Evolutionary conservation across 2,113 vertebrate genomes (phyloP).

Genomic region (Zosterops japonicus): DNA sequence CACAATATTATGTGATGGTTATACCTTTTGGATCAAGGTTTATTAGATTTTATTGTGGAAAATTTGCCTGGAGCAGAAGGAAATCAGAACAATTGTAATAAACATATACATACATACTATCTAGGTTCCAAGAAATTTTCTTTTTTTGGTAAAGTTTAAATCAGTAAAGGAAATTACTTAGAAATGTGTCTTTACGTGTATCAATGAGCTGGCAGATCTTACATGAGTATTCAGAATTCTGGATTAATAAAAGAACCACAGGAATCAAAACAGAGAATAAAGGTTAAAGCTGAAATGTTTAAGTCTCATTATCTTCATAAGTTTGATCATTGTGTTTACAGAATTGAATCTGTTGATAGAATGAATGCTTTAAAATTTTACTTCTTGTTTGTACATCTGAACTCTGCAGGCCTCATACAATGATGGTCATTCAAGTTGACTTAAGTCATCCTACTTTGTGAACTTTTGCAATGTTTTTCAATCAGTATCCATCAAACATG

Average conservation of each 20-base stretch:
- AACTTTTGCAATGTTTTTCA: background rate
- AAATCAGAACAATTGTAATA: constrained; percentile 21
- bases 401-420: background rate
- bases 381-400: background rate
- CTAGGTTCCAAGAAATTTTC: background rate
- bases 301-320: background rate
- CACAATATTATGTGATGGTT: background rate
- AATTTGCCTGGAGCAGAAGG: background rate
- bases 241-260: background rate
- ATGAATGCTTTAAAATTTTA: background rate
- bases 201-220: background rate
- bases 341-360: background rate
- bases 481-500: background rate
- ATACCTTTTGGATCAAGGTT: constrained; percentile 7
- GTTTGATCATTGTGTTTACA: background rate
- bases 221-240: background rate
- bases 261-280: background rate
- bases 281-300: background rate
- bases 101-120: background rate
- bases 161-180: constrained; percentile 18
- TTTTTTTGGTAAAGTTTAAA: background rate
- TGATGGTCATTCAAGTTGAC: background rate
- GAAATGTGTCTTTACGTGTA: background rate
- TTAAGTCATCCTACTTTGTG: background rate
- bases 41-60: constrained; percentile 20